Conservation (phyloP, 2,113 vertebrate genomes). For the Megaceryle torquata region DNA sequence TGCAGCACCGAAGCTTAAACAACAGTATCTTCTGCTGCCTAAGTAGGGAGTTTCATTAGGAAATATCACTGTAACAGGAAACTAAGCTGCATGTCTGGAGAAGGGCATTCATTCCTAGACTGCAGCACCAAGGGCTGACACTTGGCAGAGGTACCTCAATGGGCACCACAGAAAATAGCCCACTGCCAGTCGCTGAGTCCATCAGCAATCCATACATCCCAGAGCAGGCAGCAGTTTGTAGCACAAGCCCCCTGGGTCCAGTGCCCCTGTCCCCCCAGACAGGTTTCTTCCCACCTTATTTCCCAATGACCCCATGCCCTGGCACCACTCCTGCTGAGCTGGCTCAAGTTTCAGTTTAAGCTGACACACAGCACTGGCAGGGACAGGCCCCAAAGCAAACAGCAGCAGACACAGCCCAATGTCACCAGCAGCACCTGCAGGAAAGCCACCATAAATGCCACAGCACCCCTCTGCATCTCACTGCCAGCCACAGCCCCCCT, state of each 20-base stretch:
- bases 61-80: background rate
- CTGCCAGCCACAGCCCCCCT: background rate
- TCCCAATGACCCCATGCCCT: background rate
- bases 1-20: background rate
- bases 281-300: background rate
- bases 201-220: accelerated
- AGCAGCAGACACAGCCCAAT: background rate
- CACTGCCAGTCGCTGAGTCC: background rate
- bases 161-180: background rate
- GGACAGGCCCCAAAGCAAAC: background rate
- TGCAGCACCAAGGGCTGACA: background rate
- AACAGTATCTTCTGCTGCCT: background rate
- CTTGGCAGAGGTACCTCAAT: background rate
- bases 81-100: background rate
- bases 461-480: background rate
- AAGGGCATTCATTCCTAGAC: background rate
- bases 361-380: background rate
- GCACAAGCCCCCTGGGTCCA: background rate
- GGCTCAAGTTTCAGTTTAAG: slow-evolving; percentile 18
- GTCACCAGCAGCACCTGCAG: background rate
- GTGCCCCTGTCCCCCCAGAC: background rate
- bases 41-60: background rate
- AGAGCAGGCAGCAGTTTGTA: background rate
- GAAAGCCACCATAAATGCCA: accelerated
- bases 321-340: background rate